Evolutionary conservation across 2,888 invertebrate species (phyloP), one percentile per base, ranked within the genome.

Genomic region (Smittia sp.): DNA sequence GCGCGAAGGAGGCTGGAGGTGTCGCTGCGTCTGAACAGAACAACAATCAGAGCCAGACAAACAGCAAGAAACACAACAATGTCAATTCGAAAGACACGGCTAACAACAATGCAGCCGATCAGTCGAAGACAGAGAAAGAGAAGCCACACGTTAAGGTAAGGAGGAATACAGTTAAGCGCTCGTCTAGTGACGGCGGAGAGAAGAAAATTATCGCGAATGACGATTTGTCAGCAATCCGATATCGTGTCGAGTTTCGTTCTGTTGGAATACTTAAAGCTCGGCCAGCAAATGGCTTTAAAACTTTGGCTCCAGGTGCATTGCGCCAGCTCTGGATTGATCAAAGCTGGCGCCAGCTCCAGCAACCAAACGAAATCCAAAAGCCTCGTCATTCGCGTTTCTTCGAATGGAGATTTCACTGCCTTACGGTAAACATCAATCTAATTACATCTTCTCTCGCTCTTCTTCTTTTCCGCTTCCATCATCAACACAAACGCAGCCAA

Each of bases 11-110:
- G 20, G 77, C 78, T 54, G 76, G 80, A 18, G 20, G 20, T 32
- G 54, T 52, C 11, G 72, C 25, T 72, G 62, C 27, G 20, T 54
- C 62, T 4, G 72, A 72, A 20, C 75, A 75, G 79, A 75, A 76
- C 80, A 80, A 75, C 78, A 32, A 25, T 24, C 62, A 73, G 25
- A 86, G 4, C 24, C 63, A 73, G 18, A 9, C 88, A 87, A 86
- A 88, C 86, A 85, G 81, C 75, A 83, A 87, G 81, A 87, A 88
- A 85, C 88, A 88, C 83, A 86, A 84, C 81, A 77, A 68, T 75
- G 78, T 78, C 75, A 77, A 80, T 77, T 75, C 41, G 65, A 75
- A 76, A 75, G 83, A 84, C 74, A 81, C 80, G 25, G 69, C 66
- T 77, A 84, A 77, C 78, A 79, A 79, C 78, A 85, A 85, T 79